These are phyloP conservation scores for Ectropis crepuscularia DNA, from an alignment of 2,888 invertebrate species.

Conservation along the genomic window DNA sequence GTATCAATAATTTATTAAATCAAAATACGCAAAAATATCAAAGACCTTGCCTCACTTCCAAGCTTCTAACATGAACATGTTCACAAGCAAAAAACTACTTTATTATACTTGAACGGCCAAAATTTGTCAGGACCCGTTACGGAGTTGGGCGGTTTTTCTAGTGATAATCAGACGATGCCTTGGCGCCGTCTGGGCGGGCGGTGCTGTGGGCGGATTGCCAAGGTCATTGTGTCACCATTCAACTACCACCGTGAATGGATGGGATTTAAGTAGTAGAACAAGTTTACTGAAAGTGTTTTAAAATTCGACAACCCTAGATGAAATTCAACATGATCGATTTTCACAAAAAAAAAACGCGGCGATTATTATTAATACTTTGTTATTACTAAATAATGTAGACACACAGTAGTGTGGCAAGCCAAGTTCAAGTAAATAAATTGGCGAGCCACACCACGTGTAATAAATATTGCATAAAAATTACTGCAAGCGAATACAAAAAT, in stretches of 20 bases:
- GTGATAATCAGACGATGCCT: constrained; percentile 26
- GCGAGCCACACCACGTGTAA: too few relatives aligned
- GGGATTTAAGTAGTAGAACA: constrained; percentile 30
- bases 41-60: background rate
- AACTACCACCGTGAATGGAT: constrained; percentile 37
- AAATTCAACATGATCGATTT: too few relatives aligned
- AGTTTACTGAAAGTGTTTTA: background rate
- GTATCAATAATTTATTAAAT: background rate
- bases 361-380: too few relatives aligned
- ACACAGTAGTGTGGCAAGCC: too few relatives aligned
- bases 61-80: background rate
- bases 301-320: background rate
- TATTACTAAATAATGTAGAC: too few relatives aligned
- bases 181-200: constrained; percentile 54
- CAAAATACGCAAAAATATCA: background rate
- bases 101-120: constrained; percentile 12
- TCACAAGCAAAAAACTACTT: constrained; percentile 1
- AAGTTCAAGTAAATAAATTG: too few relatives aligned
- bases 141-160: constrained; percentile 30
- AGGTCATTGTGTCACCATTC: constrained; percentile 42
- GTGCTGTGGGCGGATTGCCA: constrained; percentile 44
- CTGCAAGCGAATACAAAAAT: too few relatives aligned
- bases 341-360: too few relatives aligned
- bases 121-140: constrained; percentile 21
- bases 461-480: background rate